Evolutionary conservation across 1,140 invertebrate genomes (phyloP).

Genomic region (Lordiphosa stackelbergi): DNA sequence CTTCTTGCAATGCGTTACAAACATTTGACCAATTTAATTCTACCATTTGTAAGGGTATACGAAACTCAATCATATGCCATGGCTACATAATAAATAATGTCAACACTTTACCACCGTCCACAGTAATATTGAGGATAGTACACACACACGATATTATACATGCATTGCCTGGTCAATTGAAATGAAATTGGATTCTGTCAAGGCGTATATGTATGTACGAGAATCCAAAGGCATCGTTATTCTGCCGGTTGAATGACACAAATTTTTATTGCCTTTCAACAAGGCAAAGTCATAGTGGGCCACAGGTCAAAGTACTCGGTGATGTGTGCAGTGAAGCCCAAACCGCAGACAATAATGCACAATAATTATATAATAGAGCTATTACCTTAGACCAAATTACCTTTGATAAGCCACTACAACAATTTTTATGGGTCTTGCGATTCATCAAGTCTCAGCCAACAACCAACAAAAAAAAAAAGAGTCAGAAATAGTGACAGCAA

Average conservation of each 20-base stretch:
- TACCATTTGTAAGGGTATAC: too few species aligned
- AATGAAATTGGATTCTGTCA: conserved; percentile 74
- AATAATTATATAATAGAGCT: conserved; percentile 73
- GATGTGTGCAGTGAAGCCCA: conserved; percentile 32
- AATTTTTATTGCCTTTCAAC: conserved; percentile 67
- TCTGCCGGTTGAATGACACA: conserved; percentile 60
- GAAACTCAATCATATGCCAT: conserved; percentile 50
- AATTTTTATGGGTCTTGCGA: too few species aligned
- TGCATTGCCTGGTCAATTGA: conserved; percentile 71
- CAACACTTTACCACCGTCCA: conserved; percentile 53
- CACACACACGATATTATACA: conserved; percentile 65
- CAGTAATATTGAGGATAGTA: conserved; percentile 41
- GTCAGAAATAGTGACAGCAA: conserved; percentile 62
- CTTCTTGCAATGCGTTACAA: too few species aligned
- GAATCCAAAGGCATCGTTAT: conserved; percentile 18
- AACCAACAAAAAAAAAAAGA: conserved; percentile 5
- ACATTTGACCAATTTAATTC: too few species aligned
- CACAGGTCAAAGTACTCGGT: conserved; percentile 27
- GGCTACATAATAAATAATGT: conserved; percentile 67
- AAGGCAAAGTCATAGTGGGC: conserved; percentile 6
- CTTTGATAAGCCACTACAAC: conserved; percentile 26
- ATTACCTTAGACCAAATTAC: conserved; percentile 57
- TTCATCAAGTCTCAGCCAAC: background rate
- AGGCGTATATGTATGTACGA: conserved; percentile 6
- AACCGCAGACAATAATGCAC: conserved; percentile 58